Percentiles rank a stretch among this genome's conserved stretches.
These are phyloP conservation scores for Amblyopsis rosae DNA, from an alignment of 2,113 vertebrate genomes.

Conservation along the genomic window DNA sequence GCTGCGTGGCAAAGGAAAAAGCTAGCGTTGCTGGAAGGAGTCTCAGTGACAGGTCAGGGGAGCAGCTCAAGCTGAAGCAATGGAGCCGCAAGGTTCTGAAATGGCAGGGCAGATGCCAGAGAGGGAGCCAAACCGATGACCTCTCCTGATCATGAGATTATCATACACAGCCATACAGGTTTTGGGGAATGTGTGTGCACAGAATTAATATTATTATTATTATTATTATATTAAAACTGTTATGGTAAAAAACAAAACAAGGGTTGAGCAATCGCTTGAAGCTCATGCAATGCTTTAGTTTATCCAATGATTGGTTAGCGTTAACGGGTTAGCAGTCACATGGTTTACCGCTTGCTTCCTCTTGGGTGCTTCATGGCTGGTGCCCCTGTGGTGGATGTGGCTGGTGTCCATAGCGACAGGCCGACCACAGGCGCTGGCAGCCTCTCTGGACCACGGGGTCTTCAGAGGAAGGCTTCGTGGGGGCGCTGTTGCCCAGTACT, in stretches of 20 bases:
- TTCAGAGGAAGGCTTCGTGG: slow-evolving; percentile 71
- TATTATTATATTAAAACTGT: slow-evolving; percentile 7
- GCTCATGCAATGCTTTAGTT: slow-evolving; percentile 78
- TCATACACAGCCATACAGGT: slow-evolving; percentile 68
- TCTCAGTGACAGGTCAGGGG: slow-evolving; percentile 62
- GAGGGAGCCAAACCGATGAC: slow-evolving; percentile 54
- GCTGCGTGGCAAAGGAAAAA: slow-evolving; percentile 53
- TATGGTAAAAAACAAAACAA: slow-evolving; percentile 67
- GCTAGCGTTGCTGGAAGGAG: slow-evolving; percentile 67
- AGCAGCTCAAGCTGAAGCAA: slow-evolving; percentile 73
- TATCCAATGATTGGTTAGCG: slow-evolving; percentile 68
- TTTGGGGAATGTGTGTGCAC: slow-evolving; percentile 53
- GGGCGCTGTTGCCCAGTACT: slow-evolving; percentile 51
- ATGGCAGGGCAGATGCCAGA: slow-evolving; percentile 76
- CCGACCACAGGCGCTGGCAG: slow-evolving; percentile 31
- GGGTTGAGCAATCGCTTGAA: slow-evolving; percentile 62
- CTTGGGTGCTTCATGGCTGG: slow-evolving; percentile 69
- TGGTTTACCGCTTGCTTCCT: slow-evolving; percentile 80
- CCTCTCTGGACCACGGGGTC: slow-evolving; percentile 73
- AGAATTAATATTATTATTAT: slow-evolving; percentile 49
- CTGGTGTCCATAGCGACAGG: slow-evolving; percentile 67
- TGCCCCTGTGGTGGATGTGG: slow-evolving; percentile 69
- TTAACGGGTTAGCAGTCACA: slow-evolving; percentile 59
- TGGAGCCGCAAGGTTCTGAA: slow-evolving; percentile 69
- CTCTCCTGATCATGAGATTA: slow-evolving; percentile 58